These are phyloP conservation scores for Schizopygopsis malacanthus DNA, from an alignment of 2,797 vertebrate genomes.

Conservation along the genomic window DNA sequence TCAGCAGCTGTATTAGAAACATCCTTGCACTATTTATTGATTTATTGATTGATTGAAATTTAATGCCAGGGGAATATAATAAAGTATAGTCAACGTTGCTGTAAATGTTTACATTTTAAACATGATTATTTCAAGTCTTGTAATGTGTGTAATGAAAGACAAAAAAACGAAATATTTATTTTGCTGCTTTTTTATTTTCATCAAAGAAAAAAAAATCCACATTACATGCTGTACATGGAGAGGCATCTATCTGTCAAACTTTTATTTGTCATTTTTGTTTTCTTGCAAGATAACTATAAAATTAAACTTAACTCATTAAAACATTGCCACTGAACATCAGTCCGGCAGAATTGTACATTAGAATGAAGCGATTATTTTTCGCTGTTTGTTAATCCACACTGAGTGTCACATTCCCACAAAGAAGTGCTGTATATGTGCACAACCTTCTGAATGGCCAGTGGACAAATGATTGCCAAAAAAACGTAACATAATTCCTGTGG, in stretches of 20 bases:
- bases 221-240: constrained; percentile 56
- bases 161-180: constrained; percentile 24
- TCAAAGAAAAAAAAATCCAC: constrained; percentile 57
- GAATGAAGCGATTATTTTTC: constrained; percentile 29
- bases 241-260: constrained; percentile 40
- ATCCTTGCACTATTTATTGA: not conserved
- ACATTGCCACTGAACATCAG: constrained; percentile 30
- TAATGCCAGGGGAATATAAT: not conserved
- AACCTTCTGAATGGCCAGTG: constrained; percentile 20
- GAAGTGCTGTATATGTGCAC: constrained; percentile 5
- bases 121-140: not conserved
- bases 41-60: not conserved
- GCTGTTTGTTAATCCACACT: not conserved
- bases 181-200: constrained; percentile 61
- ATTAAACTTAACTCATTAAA: constrained; percentile 45
- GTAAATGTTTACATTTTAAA: not conserved
- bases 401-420: constrained; percentile 5
- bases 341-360: constrained; percentile 24
- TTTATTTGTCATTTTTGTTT: constrained; percentile 55
- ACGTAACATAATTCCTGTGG: constrained; percentile 8
- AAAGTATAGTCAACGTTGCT: not conserved
- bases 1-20: not conserved
- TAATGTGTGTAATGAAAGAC: not conserved
- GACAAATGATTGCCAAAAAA: constrained; percentile 25
- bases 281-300: constrained; percentile 70